Conservation (phyloP, 2,113 vertebrate species). For the Perognathus longimembris region DNA sequence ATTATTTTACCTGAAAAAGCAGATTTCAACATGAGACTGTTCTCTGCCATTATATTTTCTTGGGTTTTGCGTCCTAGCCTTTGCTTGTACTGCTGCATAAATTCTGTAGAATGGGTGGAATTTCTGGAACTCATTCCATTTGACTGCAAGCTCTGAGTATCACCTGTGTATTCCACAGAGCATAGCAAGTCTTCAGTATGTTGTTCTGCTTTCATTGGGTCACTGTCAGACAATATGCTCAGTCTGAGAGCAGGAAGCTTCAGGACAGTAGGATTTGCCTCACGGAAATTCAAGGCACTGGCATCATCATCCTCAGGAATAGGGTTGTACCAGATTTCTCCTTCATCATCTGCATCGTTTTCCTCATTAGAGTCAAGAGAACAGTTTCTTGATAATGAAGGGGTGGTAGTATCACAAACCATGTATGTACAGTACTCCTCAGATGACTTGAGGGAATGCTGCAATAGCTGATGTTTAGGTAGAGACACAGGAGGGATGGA, state of each 20-base stretch:
- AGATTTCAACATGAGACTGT: slow-evolving; percentile 83
- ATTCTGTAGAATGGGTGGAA: slow-evolving; percentile 84
- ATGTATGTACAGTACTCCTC: neutral
- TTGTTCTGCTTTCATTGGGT: slow-evolving; percentile 49
- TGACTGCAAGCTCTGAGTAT: slow-evolving; percentile 50
- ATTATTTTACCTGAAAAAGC: slow-evolving; percentile 88
- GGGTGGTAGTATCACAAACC: neutral
- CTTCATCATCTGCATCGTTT: slow-evolving; percentile 96
- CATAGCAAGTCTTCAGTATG: neutral
- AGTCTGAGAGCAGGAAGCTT: slow-evolving; percentile 69
- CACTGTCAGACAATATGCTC: slow-evolving; percentile 78
- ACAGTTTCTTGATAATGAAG: slow-evolving; percentile 31
- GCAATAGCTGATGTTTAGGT: slow-evolving; percentile 79
- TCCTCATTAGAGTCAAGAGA: slow-evolving; percentile 90
- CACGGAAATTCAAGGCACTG: slow-evolving; percentile 37
- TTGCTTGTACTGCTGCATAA: slow-evolving; percentile 86
- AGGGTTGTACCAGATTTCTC: slow-evolving; percentile 99
- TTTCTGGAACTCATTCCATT: slow-evolving; percentile 81
- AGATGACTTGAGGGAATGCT: slow-evolving; percentile 46
- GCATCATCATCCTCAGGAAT: slow-evolving; percentile 96
- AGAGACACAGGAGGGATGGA: slow-evolving; percentile 72
- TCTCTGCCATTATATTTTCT: slow-evolving; percentile 80
- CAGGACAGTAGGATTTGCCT: slow-evolving; percentile 64
- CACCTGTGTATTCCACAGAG: slow-evolving; percentile 66
- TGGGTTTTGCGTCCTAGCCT: slow-evolving; percentile 85